These are phyloP conservation scores for Diarsia mendica DNA, from an alignment of 2,888 invertebrate genomes.

Conservation along the genomic window DNA sequence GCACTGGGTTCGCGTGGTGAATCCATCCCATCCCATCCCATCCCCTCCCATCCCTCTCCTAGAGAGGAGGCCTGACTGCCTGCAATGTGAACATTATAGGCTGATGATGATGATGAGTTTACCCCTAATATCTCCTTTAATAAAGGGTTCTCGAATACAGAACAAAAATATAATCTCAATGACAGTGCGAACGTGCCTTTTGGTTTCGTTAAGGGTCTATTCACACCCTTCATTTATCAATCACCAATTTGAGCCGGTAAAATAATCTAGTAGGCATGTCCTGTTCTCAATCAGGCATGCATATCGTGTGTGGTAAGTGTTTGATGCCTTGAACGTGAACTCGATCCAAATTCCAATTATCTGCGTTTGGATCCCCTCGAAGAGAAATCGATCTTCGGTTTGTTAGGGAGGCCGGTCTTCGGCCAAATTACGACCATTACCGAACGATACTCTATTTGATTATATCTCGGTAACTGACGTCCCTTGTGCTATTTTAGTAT, in stretches of 20 bases:
- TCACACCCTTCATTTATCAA: neutral
- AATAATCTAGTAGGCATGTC: conserved; percentile 53
- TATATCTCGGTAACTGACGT: conserved; percentile 51
- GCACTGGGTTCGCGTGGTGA: too few relatives aligned
- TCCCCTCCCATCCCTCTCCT: too few relatives aligned
- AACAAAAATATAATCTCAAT: too few relatives aligned
- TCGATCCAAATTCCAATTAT: conserved; percentile 75
- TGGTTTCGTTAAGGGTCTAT: too few relatives aligned
- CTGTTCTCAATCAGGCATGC: conserved; percentile 65
- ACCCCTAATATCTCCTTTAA: too few relatives aligned
- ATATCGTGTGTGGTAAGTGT: conserved; percentile 65
- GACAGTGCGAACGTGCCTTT: too few relatives aligned
- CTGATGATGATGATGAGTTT: too few relatives aligned
- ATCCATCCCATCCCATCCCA: too few relatives aligned
- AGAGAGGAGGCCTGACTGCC: too few relatives aligned
- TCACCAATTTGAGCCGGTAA: conserved; percentile 16
- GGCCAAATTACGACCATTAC: conserved; percentile 64
- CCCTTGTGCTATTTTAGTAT: conserved; percentile 34
- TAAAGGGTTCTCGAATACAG: too few relatives aligned
- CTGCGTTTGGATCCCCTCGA: conserved; percentile 65
- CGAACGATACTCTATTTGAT: conserved; percentile 62
- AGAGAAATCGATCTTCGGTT: conserved; percentile 71
- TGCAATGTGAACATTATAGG: too few relatives aligned
- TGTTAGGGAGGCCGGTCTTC: conserved; percentile 64
- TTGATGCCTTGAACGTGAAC: conserved; percentile 70